phyloP scores from a whole-genome alignment of 2,797 vertebrate genomes.

The Coendou prehensilis region DNA sequence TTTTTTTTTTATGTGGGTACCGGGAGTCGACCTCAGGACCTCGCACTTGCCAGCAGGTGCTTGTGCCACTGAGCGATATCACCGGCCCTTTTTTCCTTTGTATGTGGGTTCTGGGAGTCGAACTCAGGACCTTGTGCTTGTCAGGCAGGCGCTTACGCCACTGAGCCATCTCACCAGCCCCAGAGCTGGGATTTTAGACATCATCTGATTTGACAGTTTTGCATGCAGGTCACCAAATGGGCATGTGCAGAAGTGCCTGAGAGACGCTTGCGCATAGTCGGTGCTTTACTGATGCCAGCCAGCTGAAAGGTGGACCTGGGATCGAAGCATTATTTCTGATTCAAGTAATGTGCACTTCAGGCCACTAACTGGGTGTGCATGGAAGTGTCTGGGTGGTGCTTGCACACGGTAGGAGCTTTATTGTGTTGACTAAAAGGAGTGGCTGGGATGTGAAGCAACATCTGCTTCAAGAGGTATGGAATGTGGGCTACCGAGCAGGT shows the following conservation, averaged over 20 bases:
- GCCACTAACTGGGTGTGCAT: accelerated
- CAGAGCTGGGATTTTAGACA: not conserved
- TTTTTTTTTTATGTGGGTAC: too few species aligned
- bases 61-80: too few species aligned
- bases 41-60: too few species aligned
- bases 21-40: too few species aligned
- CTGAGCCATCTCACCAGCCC: too few species aligned
- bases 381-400: not conserved
- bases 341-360: not conserved
- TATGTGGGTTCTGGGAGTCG: too few species aligned
- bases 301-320: not conserved
- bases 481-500: not conserved
- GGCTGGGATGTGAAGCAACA: not conserved
- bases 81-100: too few species aligned
- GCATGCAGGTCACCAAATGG: not conserved
- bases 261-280: not conserved
- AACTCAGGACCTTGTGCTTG: too few species aligned
- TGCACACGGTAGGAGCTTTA: not conserved
- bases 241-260: accelerated
- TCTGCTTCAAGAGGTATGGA: too few species aligned
- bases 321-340: not conserved
- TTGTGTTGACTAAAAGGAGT: not conserved
- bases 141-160: too few species aligned
- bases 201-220: not conserved
- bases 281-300: not conserved